Base-by-base conservation (phyloP, 2,797 vertebrate genomes). In the Synaphobranchus kaupii region DNA sequence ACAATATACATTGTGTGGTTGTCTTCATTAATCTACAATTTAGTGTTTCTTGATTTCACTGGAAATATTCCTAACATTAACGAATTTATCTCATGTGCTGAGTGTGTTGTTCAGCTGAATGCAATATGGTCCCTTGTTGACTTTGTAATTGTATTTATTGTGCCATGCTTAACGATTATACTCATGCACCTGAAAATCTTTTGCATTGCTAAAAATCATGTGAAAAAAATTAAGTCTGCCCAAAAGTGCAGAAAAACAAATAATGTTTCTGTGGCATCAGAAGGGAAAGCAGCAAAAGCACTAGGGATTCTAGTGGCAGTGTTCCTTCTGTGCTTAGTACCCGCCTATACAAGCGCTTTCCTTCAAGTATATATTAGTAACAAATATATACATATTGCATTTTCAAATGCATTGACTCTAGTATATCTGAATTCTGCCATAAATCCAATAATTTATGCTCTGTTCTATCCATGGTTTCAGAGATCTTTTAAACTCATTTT, bases 401-500 rank as follows among this genome's bases (percentile, higher is more conserved):
- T 73, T 25, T 68, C 34, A n/a, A 25, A 52, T 20, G 58, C 34
- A 12, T 5, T 85, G 22, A 44, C 39, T 48, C 17, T 85, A 20
- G 2, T 85, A 20, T 68, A 71, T 71, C n/a, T 85, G 1, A 0
- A 47, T 73, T 89, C 50, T 15, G 28, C 68, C 20, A 89, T 92
- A 6, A 92, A 92, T 90, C 91, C 91, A 0, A 20, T 91, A 8
- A 89, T 92, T 84, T 91, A 91, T 86, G 90, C 91, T 25, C 82
- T 91, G 47, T 90, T 92, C 50, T 91, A 91, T 52, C 88, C 89
- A 2, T 91, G 90, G 91, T 92, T 92, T 84, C 89, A 90, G 82
- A 90, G 63, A 20, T 87, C 89, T 76, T 73, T 88, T 15, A 90
- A 90, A 80, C 50, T 90, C 20, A 89, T 91, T 76, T 3, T 90